Base-by-base conservation (phyloP, 2,888 invertebrate genomes). In the Drosophila algonquin region DNA sequence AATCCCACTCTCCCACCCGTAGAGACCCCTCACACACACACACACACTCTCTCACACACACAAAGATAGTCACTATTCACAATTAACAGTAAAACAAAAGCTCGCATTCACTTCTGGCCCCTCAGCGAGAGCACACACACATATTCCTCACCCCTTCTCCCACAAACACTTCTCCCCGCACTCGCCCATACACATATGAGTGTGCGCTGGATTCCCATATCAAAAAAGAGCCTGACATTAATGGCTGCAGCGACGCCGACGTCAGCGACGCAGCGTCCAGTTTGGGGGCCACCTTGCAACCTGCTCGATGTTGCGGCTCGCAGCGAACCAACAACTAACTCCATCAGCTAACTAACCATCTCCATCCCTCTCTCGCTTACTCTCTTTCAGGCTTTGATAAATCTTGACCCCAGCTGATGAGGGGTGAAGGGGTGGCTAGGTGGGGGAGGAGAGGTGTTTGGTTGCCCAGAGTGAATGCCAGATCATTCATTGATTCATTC, bases 231-330 rank as follows among this genome's bases (percentile, higher is more conserved):
- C 52, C 16, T 80, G 81, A 83, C 81, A 79, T 86, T 86, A 83
- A 83, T 83, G 82, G 79, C 72, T 86, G 84, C 86, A 83, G 75
- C 80, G 79, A 75, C 81, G 83, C 71, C 77, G 53, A 52, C 76
- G 78, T 44, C 60, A 55, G 48, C 77, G 24, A 5, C 24, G 54
- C 72, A 45, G 64, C 51, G 65, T 64, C 65, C 70, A 55, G 70
- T 61, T 70, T 69, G 50, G 56, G 56, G 67, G 46, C 69, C 53
- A 53, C 24, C 47, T 45, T 57, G 44, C 62, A 64, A 64, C 73
- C 60, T 73, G 73, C 67, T 73, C 40, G 73, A 73, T 67, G 73
- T 67, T 55, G 73, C 53, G 30, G 65, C 48, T 35, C 40, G 40
- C 40, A n/a, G n/a, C 40, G 40, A 40, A 40, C 40, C 40, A 40